Evolutionary conservation across 2,888 invertebrate genomes (phyloP).

Genomic region (Pammene aurita): DNA sequence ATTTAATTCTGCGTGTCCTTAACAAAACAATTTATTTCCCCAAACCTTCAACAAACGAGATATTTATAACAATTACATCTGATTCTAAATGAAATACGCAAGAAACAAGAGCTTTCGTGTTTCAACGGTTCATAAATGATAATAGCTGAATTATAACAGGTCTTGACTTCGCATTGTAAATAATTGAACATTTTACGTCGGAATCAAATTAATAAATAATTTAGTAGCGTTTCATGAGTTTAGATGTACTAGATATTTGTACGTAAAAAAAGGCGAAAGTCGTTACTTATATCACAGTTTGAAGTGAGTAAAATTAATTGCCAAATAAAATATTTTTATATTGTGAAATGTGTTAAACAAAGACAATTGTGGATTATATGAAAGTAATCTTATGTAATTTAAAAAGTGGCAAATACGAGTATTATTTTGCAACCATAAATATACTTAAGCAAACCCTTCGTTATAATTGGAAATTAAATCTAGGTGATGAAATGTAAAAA

Average conservation of each 20-base stretch:
- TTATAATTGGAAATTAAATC: too few species aligned
- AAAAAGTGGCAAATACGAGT: too few species aligned
- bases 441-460: too few species aligned
- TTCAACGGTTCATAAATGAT: slow-evolving; percentile 38
- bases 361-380: too few species aligned
- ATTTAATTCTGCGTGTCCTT: not conserved
- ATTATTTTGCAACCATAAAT: too few species aligned
- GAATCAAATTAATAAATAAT: slow-evolving; percentile 12
- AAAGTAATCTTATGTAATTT: too few species aligned
- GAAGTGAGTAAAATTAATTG: too few species aligned
- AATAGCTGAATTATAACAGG: slow-evolving; percentile 38
- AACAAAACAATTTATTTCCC: slow-evolving; percentile 29
- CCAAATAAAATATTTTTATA: too few species aligned
- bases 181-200: slow-evolving; percentile 17
- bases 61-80: slow-evolving; percentile 33
- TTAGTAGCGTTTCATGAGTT: slow-evolving; percentile 1
- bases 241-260: not conserved
- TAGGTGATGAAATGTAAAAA: too few species aligned
- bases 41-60: slow-evolving; percentile 5
- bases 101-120: slow-evolving; percentile 25
- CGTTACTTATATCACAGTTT: too few species aligned
- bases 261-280: too few species aligned
- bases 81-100: slow-evolving; percentile 10
- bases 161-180: slow-evolving; percentile 22
- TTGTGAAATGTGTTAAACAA: too few species aligned